Conservation (phyloP, 2,113 vertebrate genomes). For the Pelodiscus sinensis region DNA sequence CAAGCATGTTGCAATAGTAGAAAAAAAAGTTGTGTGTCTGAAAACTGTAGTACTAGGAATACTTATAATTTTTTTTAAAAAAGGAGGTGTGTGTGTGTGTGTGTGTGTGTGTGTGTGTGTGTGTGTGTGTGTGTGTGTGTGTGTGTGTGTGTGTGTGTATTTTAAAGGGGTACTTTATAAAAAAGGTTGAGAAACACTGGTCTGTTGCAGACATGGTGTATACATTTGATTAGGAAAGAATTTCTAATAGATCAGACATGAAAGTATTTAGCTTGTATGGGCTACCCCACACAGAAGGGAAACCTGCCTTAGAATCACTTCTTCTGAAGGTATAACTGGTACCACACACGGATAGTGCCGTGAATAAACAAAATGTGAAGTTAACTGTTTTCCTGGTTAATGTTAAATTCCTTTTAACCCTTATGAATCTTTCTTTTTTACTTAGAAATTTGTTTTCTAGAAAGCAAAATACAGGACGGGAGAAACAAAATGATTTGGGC, state of each 20-base stretch:
- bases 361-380: background rate
- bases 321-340: background rate
- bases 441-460: conserved; percentile 90
- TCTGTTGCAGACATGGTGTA: background rate
- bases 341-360: background rate
- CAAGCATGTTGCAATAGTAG: too few relatives aligned
- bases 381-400: background rate
- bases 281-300: background rate
- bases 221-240: background rate
- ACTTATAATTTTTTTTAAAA: too few relatives aligned
- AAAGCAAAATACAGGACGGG: conserved; percentile 82
- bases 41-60: too few relatives aligned
- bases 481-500: conserved; percentile 84
- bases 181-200: too few relatives aligned
- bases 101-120: too few relatives aligned
- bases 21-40: too few relatives aligned
- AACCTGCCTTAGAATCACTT: background rate
- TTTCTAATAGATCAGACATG: background rate
- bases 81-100: too few relatives aligned
- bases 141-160: too few relatives aligned
- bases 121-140: too few relatives aligned
- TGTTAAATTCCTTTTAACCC: background rate
- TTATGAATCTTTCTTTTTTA: conserved; percentile 19
- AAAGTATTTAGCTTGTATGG: background rate
- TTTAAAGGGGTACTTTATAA: too few relatives aligned